Evolutionary conservation across 2,797 vertebrate species (phyloP), one percentile per base, ranked within the genome.

Genomic region (Neosalanx taihuensis): DNA sequence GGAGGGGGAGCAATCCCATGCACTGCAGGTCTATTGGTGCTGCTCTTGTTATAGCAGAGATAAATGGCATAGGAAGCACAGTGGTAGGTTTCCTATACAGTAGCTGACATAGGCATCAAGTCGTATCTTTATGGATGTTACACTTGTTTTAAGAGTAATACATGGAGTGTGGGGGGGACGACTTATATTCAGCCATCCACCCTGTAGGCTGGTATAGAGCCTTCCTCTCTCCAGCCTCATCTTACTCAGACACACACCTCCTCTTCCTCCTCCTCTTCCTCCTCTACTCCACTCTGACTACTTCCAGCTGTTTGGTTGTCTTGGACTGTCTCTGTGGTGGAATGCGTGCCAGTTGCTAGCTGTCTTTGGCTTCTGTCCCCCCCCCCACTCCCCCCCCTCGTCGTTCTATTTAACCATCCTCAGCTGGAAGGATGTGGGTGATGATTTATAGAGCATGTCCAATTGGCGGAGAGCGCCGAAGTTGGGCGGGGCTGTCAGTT

Each of bases 401-500:
- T 72, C 68, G 70, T 88, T 87, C 86, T 79, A 84, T 86, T 87
- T 76, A 85, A 85, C 82, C 79, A 67, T 81, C 69, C 89, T 85
- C 83, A 88, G 84, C 82, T 88, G 86, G 86, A 91, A 87, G 86
- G 85, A 91, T 88, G 81, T 85, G 83, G 85, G 87, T 89, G 86
- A 90, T 89, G 90, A 90, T 90, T 92, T 88, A 88, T 85, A 86
- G 87, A 89, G 85, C 86, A 86, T 83, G 77, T 90, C 90, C 86
- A 86, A 85, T 89, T 83, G 88, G 85, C 86, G 89, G 72, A 89
- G 84, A 89, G 90, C 91, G 85, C 76, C 89, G 85, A 83, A 75
- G 72, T 79, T 81, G 82, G 83, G 76, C 87, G 71, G 79, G 80
- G 81, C 79, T 78, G 85, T 90, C 89, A 86, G 84, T 87, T 86